Base-by-base conservation (phyloP, 2,113 vertebrate species). In the Bagarius yarrelli region DNA sequence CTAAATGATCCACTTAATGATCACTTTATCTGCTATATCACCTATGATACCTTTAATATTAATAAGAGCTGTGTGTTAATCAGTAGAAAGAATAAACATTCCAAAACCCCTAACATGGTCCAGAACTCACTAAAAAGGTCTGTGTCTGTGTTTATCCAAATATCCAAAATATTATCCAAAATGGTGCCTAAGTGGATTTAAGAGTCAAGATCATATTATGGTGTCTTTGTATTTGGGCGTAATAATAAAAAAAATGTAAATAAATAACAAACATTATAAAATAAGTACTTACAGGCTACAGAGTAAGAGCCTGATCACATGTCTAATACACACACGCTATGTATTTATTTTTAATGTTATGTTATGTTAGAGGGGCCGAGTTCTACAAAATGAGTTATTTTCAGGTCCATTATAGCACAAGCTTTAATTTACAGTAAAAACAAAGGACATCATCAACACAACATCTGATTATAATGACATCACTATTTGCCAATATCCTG, bases 401-500 rank as follows among this genome's bases (percentile, higher is more conserved):
- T 71, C 16, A 25, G 47, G 47, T 78, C 21, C 21, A 5, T 70
- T 15, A 61, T 30, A 75, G 52, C 1, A 32, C 80, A 23, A 59
- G 64, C 19, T 70, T 67, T 82, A 69, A 70, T 69, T 77, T 53
- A 60, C 52, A 52, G 53, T 19, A 60, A 76, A n/a, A 82, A 77
- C 73, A 77, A 76, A 82, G 40, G 61, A 69, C 61, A 76, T 75
- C 80, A 67, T 76, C 52, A 67, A 32, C 18, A 8, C 60, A 57
- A 53, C 72, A 76, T 67, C 72, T 59, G 61, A 76, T 76, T 36
- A 34, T 59, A n/a, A 82, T 60, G 40, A 76, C 73, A 82, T 82
- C 81, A 70, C 76, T 61, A 78, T 66, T 78, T 64, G 61, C 60
- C 73, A 56, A 47, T 52, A 69, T 82, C 61, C 63, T 44, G 64